phyloP scores from a whole-genome alignment of 2,113 vertebrate species.

The Tapirus terrestris region DNA sequence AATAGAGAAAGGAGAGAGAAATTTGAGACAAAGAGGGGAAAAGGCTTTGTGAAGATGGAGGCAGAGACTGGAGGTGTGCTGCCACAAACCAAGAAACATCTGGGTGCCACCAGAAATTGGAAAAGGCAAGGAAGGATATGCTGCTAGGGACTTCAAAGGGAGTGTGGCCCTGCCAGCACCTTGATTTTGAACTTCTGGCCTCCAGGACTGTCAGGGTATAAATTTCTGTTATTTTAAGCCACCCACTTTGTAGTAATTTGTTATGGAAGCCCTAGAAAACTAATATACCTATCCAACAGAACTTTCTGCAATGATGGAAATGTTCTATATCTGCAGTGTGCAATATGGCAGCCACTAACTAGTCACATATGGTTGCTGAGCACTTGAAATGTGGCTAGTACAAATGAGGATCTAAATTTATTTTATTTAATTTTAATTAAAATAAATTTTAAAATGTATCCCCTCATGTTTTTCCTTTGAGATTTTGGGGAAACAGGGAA shows the following conservation, averaged over 20 bases:
- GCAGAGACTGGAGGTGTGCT: background rate
- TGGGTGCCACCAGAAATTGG: background rate
- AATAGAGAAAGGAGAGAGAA: background rate
- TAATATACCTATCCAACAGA: background rate
- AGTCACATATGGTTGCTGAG: background rate
- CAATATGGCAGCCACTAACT: background rate
- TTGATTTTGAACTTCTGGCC: background rate
- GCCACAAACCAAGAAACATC: background rate
- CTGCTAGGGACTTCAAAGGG: background rate
- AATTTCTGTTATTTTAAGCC: background rate
- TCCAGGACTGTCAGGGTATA: background rate
- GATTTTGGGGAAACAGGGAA: background rate
- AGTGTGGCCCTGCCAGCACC: background rate
- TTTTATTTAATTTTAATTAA: constrained; percentile 5
- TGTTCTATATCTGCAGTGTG: background rate
- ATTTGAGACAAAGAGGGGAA: background rate
- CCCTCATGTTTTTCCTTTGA: background rate
- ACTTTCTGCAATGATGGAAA: background rate
- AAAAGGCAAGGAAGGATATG: background rate
- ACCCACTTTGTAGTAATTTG: background rate
- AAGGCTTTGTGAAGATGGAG: background rate
- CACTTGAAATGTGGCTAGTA: background rate
- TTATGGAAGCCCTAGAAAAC: background rate
- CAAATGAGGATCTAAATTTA: background rate
- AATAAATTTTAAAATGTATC: background rate